These are phyloP conservation scores for Pediacus dermestoides DNA, from an alignment of 2,888 invertebrate species.

Conservation along the genomic window DNA sequence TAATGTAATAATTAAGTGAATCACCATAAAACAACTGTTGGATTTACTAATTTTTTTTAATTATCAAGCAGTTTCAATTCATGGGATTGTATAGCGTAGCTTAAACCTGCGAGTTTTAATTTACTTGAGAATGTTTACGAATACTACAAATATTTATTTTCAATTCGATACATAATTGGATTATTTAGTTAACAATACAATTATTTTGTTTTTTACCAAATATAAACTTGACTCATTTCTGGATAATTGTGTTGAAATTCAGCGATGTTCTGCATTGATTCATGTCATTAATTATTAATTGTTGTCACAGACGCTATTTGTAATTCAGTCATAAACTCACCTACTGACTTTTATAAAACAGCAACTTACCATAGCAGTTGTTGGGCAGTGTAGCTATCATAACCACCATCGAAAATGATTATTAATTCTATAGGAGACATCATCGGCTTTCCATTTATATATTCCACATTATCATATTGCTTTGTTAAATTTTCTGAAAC, in stretches of 20 bases:
- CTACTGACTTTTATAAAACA: conserved; percentile 20
- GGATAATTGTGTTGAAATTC: conserved; percentile 11
- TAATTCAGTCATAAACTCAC: conserved; percentile 10
- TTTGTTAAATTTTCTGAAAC: conserved; percentile 27
- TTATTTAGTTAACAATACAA: not conserved
- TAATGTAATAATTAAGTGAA: too few relatives aligned
- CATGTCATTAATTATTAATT: conserved; percentile 11
- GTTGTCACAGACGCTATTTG: conserved; percentile 10
- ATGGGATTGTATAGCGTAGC: too few relatives aligned
- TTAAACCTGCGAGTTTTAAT: too few relatives aligned
- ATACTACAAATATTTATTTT: too few relatives aligned
- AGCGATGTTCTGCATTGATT: conserved; percentile 2
- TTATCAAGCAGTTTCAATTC: too few relatives aligned
- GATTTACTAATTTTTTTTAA: too few relatives aligned
- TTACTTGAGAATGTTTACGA: too few relatives aligned
- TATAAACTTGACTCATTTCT: conserved; percentile 13
- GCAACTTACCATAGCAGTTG: conserved; percentile 55
- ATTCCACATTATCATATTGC: conserved; percentile 31
- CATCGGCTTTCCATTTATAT: conserved; percentile 25
- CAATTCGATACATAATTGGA: too few relatives aligned
- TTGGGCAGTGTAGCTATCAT: conserved; percentile 55
- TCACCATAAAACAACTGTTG: too few relatives aligned
- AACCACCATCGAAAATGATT: conserved; percentile 58
- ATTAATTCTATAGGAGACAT: conserved; percentile 55
- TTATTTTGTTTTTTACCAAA: too few relatives aligned